Evolutionary conservation across 2,888 invertebrate species (phyloP), one percentile per base, ranked within the genome.

Genomic region (Eupithecia abbreviata): DNA sequence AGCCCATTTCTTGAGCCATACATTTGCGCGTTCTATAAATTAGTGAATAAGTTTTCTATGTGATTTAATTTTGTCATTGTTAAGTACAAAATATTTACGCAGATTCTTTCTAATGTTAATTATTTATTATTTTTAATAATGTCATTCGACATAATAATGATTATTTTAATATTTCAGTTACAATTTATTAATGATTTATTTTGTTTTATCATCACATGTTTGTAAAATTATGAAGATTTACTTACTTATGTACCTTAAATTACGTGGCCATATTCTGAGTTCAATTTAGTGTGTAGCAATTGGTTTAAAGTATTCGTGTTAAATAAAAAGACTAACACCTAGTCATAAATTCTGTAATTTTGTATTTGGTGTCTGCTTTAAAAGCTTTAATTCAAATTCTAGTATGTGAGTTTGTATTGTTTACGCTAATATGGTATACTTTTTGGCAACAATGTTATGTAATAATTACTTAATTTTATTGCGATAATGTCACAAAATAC

Each of bases 291-390:
- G 85, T 85, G 84, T 84, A 82, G 66, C 62, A 73, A 74, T 74
- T n/a, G 47, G 72, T 75, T 62, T 72, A 77, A 68, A 76, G 70
- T 77, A 75, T 73, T 62, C 79, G 72, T 83, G 80, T 83, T 80
- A 70, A 30, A 83, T 81, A 85, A 84, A 75, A 87, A 88, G 88
- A 89, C 89, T 91, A 90, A 91, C 86, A 79, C 83, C 90, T 91
- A 91, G 90, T 91, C 90, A 89, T 89, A 88, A 71, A 79, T 79
- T 79, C 55, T 15, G 71, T 76, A 81, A 75, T 74, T 76, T 79
- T 77, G 76, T 68, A 77, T 81, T 79, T 77, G 71, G 79, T 77
- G 76, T 79, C 58, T 77, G 72, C 58, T 76, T 80, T 73, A 45
- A 73, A 30, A 78, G 77, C 77, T 75, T 81, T 69, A 77, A 79